Evolutionary conservation across 2,113 vertebrate species (phyloP).

Genomic region (Eclectus roratus): DNA sequence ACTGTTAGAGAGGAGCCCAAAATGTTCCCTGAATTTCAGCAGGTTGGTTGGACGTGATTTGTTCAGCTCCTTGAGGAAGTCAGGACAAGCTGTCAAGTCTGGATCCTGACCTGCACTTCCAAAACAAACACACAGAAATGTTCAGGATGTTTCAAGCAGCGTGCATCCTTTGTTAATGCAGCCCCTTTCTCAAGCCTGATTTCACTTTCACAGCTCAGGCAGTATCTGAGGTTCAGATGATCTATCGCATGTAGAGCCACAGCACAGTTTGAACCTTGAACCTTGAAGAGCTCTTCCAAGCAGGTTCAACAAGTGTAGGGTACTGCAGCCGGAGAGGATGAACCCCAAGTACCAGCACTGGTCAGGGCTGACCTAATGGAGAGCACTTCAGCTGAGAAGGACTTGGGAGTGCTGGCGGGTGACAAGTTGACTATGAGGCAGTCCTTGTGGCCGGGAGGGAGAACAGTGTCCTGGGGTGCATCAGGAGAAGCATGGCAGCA

Average conservation of each 20-base stretch:
- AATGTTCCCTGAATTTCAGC: background rate
- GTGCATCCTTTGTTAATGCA: background rate
- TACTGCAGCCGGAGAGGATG: background rate
- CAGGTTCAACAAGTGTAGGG: background rate
- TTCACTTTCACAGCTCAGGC: background rate
- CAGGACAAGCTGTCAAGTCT: background rate
- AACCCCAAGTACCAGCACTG: background rate
- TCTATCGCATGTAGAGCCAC: fast-evolving
- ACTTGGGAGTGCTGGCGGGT: background rate
- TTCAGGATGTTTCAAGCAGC: background rate
- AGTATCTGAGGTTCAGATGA: background rate
- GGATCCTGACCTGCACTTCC: background rate
- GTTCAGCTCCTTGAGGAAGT: background rate
- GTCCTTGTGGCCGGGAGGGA: background rate
- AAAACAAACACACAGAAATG: background rate
- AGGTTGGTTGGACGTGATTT: background rate
- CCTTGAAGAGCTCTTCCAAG: background rate
- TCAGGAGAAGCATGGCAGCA: background rate
- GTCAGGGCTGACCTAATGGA: background rate
- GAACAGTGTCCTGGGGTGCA: background rate
- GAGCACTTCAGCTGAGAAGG: background rate
- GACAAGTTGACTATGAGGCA: background rate
- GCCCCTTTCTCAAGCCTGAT: background rate
- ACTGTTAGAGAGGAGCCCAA: background rate
- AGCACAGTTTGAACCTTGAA: fast-evolving